Evolutionary conservation across 2,113 vertebrate species (phyloP).

Genomic region (Bombycilla garrulus): DNA sequence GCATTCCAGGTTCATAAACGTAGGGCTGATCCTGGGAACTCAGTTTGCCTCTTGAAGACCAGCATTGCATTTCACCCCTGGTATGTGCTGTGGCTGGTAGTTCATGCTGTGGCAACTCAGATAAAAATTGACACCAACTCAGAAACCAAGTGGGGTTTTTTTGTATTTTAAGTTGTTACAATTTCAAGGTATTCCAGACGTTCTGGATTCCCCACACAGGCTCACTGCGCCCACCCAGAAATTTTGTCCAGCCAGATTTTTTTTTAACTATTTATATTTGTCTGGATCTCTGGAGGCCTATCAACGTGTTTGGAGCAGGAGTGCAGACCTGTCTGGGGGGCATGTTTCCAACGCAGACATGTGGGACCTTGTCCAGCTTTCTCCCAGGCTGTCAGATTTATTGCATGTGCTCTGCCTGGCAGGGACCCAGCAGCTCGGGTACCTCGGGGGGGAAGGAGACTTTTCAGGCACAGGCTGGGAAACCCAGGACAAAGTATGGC

Average conservation of each 20-base stretch:
- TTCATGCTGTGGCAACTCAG: background rate
- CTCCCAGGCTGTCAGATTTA: background rate
- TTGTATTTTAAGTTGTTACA: background rate
- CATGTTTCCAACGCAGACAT: background rate
- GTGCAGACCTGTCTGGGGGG: background rate
- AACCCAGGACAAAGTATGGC: background rate
- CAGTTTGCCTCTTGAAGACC: background rate
- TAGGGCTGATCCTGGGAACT: background rate
- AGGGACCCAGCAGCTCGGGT: background rate
- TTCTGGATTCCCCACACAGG: background rate
- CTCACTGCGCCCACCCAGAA: background rate
- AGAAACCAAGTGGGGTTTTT: accelerated
- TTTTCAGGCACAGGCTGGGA: background rate
- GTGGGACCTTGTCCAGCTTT: background rate
- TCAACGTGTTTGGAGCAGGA: background rate
- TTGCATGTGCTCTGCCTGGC: background rate
- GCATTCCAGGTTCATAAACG: background rate
- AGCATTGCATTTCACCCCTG: accelerated
- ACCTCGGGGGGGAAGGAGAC: background rate
- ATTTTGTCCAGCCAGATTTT: background rate
- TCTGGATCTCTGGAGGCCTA: background rate
- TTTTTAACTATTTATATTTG: background rate
- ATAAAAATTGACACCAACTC: background rate
- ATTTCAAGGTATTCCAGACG: background rate
- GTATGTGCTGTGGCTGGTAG: background rate